Base-by-base conservation (phyloP, 2,888 invertebrate species). In the Plutella xylostella region DNA sequence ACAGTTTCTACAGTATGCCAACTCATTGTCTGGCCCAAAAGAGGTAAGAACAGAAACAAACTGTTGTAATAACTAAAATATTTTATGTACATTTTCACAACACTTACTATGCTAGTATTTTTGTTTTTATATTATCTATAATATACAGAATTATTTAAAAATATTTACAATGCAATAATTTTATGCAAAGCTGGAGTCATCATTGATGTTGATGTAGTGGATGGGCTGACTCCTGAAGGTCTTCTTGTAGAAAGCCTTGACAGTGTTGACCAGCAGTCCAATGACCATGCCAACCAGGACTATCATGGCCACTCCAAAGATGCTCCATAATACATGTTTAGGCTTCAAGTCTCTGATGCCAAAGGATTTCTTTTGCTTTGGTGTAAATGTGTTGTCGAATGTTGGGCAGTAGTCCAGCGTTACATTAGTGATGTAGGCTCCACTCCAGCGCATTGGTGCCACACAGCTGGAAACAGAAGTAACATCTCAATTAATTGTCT, bases 1-100 rank as follows among this genome's bases (percentile, higher is more conserved):
- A 76, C 89, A 90, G 76, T 92, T 91, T 84, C 77, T 93, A 61
- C 87, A 88, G 58, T 90, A 89, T 78, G 88, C 92, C 49, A 88
- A 89, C 72, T 88, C 89, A 70, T 80, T 86, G 55, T 85, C 80
- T 66, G 89, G 88, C 64, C 86, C 85, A 62, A 75, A 82, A 69
- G 85, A 90, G 89, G 91, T 90, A 73, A 84, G 83, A 65, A 49
- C n/a, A n/a, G n/a, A n/a, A n/a, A n/a, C n/a, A n/a, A n/a, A n/a
- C 11, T 40, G 19, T 25, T 19, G 12, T 40, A 18, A 31, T n/a
- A 42, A n/a, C 7, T 33, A 12, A 33, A 17, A 20, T 7, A 31
- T n/a, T 19, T 20, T 30, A 31, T 21, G 14, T 42, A 34, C 15
- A 25, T 22, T 3, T 15, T 9, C 12, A 40, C 22, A 38, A 30